These are phyloP conservation scores for Notodonta dromedarius DNA, from an alignment of 2,888 invertebrate genomes.

Conservation along the genomic window DNA sequence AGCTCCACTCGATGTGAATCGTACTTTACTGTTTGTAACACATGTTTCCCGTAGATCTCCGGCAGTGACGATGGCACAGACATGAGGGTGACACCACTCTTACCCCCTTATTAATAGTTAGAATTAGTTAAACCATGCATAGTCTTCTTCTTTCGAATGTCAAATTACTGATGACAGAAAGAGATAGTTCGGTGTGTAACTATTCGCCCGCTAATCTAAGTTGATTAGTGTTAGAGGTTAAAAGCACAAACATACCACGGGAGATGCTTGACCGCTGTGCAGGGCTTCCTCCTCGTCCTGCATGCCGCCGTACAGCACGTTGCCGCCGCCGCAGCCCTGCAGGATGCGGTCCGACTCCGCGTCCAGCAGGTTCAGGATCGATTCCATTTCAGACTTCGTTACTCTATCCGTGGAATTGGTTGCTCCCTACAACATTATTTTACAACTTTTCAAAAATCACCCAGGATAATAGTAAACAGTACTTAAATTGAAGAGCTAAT, in stretches of 20 bases:
- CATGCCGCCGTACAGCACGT: conserved; percentile 73
- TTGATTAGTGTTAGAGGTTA: too few relatives aligned
- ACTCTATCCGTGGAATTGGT: conserved; percentile 57
- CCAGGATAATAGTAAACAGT: neutral
- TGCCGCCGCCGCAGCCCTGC: conserved; percentile 63
- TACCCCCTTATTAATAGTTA: too few relatives aligned
- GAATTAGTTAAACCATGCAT: too few relatives aligned
- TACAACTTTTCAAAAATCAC: neutral
- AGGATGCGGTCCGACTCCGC: conserved; percentile 75
- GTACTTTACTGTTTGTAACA: neutral
- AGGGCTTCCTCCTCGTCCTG: conserved; percentile 40
- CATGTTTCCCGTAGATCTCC: too few relatives aligned
- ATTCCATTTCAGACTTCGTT: conserved; percentile 68
- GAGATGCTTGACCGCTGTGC: conserved; percentile 2
- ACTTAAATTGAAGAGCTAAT: neutral
- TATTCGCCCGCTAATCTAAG: too few relatives aligned
- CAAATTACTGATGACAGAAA: too few relatives aligned
- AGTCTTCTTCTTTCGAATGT: too few relatives aligned
- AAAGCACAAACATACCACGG: neutral
- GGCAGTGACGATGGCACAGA: too few relatives aligned
- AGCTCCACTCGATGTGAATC: neutral
- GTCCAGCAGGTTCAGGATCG: conserved; percentile 69
- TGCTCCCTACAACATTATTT: conserved; percentile 42
- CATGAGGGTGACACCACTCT: too few relatives aligned
- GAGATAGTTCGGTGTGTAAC: too few relatives aligned